phyloP scores from a whole-genome alignment of 2,888 invertebrate genomes.

The Pseudococcus longispinus region DNA sequence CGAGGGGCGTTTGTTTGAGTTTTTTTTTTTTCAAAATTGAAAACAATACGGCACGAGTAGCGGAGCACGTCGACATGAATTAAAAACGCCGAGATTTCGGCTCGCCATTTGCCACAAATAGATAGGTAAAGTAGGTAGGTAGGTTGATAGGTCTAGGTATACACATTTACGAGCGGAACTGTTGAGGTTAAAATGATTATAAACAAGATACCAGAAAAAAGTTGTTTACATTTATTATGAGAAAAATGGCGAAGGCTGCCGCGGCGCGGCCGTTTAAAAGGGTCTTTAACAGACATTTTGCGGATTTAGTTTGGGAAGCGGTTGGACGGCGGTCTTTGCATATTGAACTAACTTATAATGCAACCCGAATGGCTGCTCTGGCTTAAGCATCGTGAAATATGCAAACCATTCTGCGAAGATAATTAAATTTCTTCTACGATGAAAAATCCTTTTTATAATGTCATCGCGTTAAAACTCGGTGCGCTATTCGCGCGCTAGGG shows the following conservation, averaged over 20 bases:
- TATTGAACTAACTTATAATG: conserved; percentile 15
- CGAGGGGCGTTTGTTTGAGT: background rate
- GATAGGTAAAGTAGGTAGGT: background rate
- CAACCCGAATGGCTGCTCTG: conserved; percentile 24
- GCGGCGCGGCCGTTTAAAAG: background rate
- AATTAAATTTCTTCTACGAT: conserved; percentile 31
- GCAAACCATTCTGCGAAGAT: conserved; percentile 15
- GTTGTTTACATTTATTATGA: conserved; percentile 28
- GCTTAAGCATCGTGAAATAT: conserved; percentile 24
- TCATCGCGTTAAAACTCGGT: conserved; percentile 3
- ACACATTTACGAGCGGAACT: background rate
- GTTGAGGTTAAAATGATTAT: conserved; percentile 10
- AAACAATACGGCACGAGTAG: background rate
- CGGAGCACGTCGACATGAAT: background rate
- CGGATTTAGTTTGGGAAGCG: conserved; percentile 28
- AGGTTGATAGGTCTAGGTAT: no score
- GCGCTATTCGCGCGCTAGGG: background rate
- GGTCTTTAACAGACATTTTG: conserved; percentile 34
- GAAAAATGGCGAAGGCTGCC: background rate
- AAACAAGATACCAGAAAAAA: conserved; percentile 22
- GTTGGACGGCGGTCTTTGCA: conserved; percentile 34
- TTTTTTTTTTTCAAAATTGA: background rate
- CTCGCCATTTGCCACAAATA: background rate
- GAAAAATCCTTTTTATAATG: conserved; percentile 19
- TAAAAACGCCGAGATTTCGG: background rate